Evolutionary conservation across 2,888 invertebrate species (phyloP).

Genomic region (Stenodema calcarata): DNA sequence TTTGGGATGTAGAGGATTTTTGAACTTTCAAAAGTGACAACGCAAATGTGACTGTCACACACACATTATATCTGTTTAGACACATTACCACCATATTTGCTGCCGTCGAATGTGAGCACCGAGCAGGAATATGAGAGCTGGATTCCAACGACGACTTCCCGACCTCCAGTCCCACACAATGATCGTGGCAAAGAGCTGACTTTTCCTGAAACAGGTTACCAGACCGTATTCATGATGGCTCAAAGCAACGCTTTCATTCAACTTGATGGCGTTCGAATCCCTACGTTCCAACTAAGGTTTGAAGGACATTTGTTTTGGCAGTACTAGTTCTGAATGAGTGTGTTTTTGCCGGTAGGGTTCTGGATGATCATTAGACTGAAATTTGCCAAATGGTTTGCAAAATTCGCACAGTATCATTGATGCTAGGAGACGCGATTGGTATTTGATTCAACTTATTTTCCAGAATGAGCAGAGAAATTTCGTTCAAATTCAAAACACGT

Average conservation of each 20-base stretch:
- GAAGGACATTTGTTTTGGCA: too few species aligned
- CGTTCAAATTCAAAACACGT: conserved; percentile 86
- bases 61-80: conserved; percentile 60
- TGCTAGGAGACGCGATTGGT: too few species aligned
- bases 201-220: conserved; percentile 83
- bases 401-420: too few species aligned
- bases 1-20: too few species aligned
- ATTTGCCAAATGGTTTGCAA: too few species aligned
- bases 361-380: too few species aligned
- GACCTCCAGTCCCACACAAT: conserved; percentile 74
- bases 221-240: conserved; percentile 89
- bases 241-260: conserved; percentile 90
- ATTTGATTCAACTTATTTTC: conserved; percentile 57
- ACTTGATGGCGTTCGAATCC: conserved; percentile 87
- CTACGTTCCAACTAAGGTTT: conserved; percentile 90
- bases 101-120: conserved; percentile 61
- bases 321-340: too few species aligned
- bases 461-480: conserved; percentile 86
- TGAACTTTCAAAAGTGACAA: too few species aligned
- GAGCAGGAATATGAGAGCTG: neutral
- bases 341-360: too few species aligned
- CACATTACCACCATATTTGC: conserved; percentile 65
- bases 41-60: too few species aligned
- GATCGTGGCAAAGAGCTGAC: conserved; percentile 80
- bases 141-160: conserved; percentile 57